These are phyloP conservation scores for Hyposoter didymator DNA, from an alignment of 2,888 invertebrate genomes.

Conservation along the genomic window DNA sequence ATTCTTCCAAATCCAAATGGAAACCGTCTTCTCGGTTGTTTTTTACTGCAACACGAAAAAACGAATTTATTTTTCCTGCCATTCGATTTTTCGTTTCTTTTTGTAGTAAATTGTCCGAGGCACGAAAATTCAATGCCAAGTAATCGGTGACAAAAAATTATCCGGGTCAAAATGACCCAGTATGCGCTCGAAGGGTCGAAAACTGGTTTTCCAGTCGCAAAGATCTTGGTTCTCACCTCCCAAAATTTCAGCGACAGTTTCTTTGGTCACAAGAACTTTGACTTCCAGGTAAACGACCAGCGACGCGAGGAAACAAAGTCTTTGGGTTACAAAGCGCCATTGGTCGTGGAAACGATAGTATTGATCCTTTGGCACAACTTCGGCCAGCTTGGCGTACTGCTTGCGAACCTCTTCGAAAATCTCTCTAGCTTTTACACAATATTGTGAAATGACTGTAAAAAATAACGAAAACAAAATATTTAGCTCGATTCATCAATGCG, in stretches of 20 bases:
- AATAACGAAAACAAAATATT: slow-evolving; percentile 18
- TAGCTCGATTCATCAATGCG: slow-evolving; percentile 15
- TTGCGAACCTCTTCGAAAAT: slow-evolving; percentile 88
- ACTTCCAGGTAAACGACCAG: slow-evolving; percentile 92
- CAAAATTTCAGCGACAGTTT: slow-evolving; percentile 91
- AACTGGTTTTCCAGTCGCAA: background rate
- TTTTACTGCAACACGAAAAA: slow-evolving; percentile 86
- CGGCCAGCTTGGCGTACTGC: slow-evolving; percentile 88
- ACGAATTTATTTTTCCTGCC: background rate
- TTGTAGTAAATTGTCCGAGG: too few species aligned
- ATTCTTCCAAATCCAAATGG: slow-evolving; percentile 96
- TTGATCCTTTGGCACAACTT: slow-evolving; percentile 90
- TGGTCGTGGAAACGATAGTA: slow-evolving; percentile 96
- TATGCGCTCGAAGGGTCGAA: too few species aligned
- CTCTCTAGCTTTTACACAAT: slow-evolving; percentile 88
- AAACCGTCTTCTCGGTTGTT: slow-evolving; percentile 90
- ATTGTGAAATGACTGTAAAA: slow-evolving; percentile 86
- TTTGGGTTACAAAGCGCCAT: slow-evolving; percentile 93
- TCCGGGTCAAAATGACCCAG: too few species aligned
- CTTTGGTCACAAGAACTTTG: slow-evolving; percentile 90
- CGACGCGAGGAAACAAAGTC: slow-evolving; percentile 91
- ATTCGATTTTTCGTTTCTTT: background rate
- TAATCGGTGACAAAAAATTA: too few species aligned
- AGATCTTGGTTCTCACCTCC: slow-evolving; percentile 87
- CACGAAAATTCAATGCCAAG: too few species aligned